Base-by-base conservation (phyloP, 2,797 vertebrate species). In the Caiman crocodilus region DNA sequence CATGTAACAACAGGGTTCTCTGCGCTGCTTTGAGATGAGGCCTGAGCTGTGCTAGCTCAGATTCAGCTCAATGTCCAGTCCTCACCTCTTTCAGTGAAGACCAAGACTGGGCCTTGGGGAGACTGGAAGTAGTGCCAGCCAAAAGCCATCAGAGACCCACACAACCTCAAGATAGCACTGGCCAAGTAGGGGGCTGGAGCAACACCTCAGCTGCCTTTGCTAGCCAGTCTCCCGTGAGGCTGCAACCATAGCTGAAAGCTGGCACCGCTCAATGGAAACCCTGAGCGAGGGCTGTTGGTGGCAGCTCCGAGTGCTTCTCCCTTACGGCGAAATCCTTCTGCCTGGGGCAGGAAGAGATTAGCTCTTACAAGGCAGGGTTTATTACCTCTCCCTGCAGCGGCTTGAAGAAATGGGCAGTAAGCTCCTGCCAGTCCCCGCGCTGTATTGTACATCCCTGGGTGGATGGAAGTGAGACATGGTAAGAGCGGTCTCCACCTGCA, bases 351-450 rank as follows among this genome's bases (percentile, higher is more conserved):
- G 30, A 2, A 23, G 8, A 82, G 81, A 90, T 94, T 74, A 92
- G 92, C 85, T 89, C 21, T 91, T 93, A 67, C 58, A 91, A 85
- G 90, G 94, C 93, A 91, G 90, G 71, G 3, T 3, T 17, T 26
- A 74, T 92, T 91, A 92, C 93, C 91, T 88, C 82, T 95, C 92
- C 77, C 80, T 84, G 90, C 94, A 93, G 64, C 69, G 79, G 94
- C 58, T 50, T 26, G 73, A 85, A 83, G 0, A 82, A 93, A 64
- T 78, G 88, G 89, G 79, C 64, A 75, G 84, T 3, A 79, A 84
- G n/a, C 71, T 91, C 79, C 95, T 95, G 85, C 86, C 88, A 90
- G 91, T 94, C 92, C 93, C 93, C 90, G 76, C 87, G 78, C 76
- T 14, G 2, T 71, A 83, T n/a, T 60, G 23, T 63, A 64, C 90